A percentile compares a stretch with the other conserved stretches of the same genome.
Evolutionary conservation across 1,140 invertebrate species (phyloP).

Genomic region (Drosophila seguyi): DNA sequence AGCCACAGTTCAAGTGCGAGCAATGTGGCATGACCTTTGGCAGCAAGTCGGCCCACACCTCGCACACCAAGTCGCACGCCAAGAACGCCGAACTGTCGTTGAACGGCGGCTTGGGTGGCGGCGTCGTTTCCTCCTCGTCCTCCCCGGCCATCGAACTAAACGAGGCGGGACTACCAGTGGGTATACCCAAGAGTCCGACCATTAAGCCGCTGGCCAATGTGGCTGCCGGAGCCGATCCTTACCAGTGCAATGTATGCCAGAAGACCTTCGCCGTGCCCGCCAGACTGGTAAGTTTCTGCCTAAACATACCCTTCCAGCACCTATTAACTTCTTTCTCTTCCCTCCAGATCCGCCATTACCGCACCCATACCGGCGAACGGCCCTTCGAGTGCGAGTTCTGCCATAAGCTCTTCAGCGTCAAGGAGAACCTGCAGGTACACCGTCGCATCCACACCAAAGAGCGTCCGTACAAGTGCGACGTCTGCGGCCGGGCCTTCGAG

Average conservation of each 20-base stretch:
- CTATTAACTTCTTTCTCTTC: background rate
- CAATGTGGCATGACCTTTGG: constrained; percentile 88
- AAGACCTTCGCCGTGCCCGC: constrained; percentile 97
- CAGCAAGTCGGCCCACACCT: constrained; percentile 87
- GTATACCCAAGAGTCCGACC: constrained; percentile 78
- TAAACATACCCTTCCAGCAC: too few relatives aligned
- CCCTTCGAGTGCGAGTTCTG: constrained; percentile 96
- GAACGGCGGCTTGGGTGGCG: constrained; percentile 6
- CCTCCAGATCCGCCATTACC: constrained; percentile 90
- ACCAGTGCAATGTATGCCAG: constrained; percentile 95
- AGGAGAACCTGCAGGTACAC: constrained; percentile 96
- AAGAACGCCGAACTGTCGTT: constrained; percentile 65
- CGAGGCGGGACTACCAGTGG: constrained; percentile 68
- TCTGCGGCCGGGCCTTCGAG: constrained; percentile 96
- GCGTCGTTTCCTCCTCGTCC: constrained; percentile 3
- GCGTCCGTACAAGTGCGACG: constrained; percentile 92
- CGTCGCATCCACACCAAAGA: constrained; percentile 96
- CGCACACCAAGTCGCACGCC: constrained; percentile 87
- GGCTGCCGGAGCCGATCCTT: constrained; percentile 88
- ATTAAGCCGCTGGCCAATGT: constrained; percentile 82
- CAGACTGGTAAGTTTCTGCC: constrained; percentile 88
- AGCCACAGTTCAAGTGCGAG: constrained; percentile 86
- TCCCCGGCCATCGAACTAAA: constrained; percentile 61
- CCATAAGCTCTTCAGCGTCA: constrained; percentile 95
- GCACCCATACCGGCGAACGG: constrained; percentile 94